Conservation (phyloP, 2,797 vertebrate species). For the Karalla daura region DNA sequence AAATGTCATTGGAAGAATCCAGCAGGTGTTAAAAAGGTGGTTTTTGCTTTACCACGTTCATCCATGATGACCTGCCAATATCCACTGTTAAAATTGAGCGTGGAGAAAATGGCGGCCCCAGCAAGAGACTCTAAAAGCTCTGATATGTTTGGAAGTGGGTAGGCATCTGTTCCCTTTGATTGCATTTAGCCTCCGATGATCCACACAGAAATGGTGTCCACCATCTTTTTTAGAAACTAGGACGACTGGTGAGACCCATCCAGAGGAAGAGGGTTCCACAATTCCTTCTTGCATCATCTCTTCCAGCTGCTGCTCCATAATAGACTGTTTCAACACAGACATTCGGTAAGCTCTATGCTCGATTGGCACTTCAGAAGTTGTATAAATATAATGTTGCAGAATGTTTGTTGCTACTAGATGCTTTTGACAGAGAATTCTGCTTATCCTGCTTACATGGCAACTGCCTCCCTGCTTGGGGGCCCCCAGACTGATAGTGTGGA, state of each 20-base stretch:
- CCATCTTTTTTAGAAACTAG: constrained; percentile 14
- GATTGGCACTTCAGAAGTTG: not conserved
- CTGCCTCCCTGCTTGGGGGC: too few relatives aligned
- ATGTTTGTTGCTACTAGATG: too few relatives aligned
- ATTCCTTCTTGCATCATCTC: not conserved
- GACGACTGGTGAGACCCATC: constrained; percentile 7
- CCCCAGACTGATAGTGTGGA: too few relatives aligned
- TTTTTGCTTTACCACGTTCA: not conserved
- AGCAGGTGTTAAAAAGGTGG: not conserved
- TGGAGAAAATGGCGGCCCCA: not conserved
- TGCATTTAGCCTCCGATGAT: too few relatives aligned
- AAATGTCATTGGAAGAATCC: not conserved
- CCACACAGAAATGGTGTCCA: not conserved
- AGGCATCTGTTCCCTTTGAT: too few relatives aligned
- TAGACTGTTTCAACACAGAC: not conserved
- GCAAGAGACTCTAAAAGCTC: too few relatives aligned
- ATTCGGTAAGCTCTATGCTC: not conserved
- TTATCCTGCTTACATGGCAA: too few relatives aligned
- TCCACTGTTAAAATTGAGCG: not conserved
- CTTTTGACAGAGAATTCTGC: too few relatives aligned
- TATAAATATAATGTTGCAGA: not conserved
- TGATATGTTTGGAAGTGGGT: too few relatives aligned
- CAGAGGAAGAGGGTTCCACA: not conserved
- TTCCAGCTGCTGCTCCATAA: not conserved
- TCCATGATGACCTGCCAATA: not conserved